Base-by-base conservation (phyloP, 2,797 vertebrate genomes). In the Acanthornis magna region DNA sequence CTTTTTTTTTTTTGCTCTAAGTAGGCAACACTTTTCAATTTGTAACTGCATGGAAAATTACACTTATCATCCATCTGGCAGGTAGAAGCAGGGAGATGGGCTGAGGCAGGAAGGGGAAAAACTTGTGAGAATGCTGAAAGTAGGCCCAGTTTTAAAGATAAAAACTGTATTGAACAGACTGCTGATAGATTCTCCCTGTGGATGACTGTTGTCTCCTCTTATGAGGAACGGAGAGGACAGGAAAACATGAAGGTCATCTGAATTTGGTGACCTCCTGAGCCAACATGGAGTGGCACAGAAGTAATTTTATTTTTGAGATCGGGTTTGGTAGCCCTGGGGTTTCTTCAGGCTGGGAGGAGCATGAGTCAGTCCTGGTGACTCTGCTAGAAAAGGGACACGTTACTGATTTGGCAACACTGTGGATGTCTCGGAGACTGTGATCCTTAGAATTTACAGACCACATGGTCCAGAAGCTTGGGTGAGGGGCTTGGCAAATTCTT, bases 251-350 rank as follows among this genome's bases (percentile, higher is more conserved):
- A 61, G 14, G 17, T 47, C 13, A 6, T 34, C 60, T 68, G 65
- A 51, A n/a, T 87, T 66, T 61, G 23, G 9, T 83, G 43, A 32
- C 17, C 18, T 70, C 48, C 47, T 27, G 34, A 61, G 9, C 19
- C 42, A 57, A 14, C 15, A 3, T 14, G 13, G 19, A 79, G 27
- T 7, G 6, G 13, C n/a, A 42, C 11, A 25, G 34, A 74, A 78
- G 16, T 30, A 0, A 43, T 57, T 75, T 38, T n/a, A 17, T 22
- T 76, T 10, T 13, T 60, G 54, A 13, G 16, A 22, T 43, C 0
- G 0, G 16, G 21, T 72, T 85, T 68, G 58, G 62, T 43, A 32
- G n/a, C 11, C 18, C 10, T 67, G 79, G 18, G 23, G 18, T 85
- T 66, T 84, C 20, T 58, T 36, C 61, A 29, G 34, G 5, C 48